Evolutionary conservation across 1,140 invertebrate species (phyloP).

Genomic region (Diuraphis noxia): DNA sequence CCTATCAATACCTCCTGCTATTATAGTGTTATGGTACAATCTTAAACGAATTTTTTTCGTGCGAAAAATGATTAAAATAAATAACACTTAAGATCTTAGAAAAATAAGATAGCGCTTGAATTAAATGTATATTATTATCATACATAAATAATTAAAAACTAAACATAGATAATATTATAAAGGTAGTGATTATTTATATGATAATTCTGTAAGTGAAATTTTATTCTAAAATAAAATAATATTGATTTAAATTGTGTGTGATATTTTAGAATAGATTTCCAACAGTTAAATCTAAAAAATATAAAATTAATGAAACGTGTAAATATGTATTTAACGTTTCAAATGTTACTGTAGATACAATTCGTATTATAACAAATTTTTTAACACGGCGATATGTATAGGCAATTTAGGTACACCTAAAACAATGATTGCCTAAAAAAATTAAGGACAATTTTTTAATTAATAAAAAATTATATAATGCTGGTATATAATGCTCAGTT

Average conservation of each 20-base stretch:
- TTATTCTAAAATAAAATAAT: not conserved
- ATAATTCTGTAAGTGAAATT: not conserved
- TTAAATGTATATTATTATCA: too few species aligned
- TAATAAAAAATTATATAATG: not conserved
- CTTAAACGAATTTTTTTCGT: too few species aligned
- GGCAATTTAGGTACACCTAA: slow-evolving; percentile 28
- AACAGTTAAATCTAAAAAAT: not conserved
- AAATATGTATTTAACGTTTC: not conserved
- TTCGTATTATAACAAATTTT: not conserved
- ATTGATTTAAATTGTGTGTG: not conserved
- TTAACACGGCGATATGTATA: slow-evolving; percentile 43
- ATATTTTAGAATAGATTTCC: not conserved
- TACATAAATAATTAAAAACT: not conserved
- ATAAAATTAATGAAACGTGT: not conserved
- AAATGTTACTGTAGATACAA: too few species aligned
- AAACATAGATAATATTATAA: not conserved
- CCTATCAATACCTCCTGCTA: too few species aligned
- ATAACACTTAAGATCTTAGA: too few species aligned
- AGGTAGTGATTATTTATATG: not conserved
- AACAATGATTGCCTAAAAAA: not conserved
- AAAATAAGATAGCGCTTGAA: too few species aligned
- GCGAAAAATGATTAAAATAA: too few species aligned
- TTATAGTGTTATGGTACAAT: too few species aligned
- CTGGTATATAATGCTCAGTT: not conserved
- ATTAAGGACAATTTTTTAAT: too few species aligned